Percentiles rank a stretch among this genome's conserved stretches.
Conservation (phyloP, 1,140 invertebrate genomes). For the Cotesia typhae region DNA sequence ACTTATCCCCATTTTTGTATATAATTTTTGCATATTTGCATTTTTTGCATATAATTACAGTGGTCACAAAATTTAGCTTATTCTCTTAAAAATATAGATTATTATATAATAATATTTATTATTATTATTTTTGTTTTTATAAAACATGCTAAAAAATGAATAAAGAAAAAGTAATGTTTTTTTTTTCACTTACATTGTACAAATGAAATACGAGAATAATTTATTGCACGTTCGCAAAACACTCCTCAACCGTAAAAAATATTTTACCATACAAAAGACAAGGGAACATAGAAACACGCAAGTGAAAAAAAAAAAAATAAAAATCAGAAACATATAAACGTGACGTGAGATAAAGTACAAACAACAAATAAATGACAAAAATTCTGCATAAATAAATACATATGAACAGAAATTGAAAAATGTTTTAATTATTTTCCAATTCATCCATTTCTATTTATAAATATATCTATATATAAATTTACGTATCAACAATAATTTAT, state of each 20-base stretch:
- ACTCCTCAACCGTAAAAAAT: slow-evolving; percentile 36
- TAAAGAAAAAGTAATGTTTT: slow-evolving; percentile 17
- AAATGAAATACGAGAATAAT: slow-evolving; percentile 35
- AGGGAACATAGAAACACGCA: slow-evolving; percentile 7
- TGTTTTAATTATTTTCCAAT: too few relatives aligned
- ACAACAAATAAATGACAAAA: background rate
- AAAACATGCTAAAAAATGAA: background rate
- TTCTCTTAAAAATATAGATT: too few relatives aligned
- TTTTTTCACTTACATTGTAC: slow-evolving; percentile 4
- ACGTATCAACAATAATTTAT: too few relatives aligned
- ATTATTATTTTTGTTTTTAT: background rate
- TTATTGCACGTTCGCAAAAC: slow-evolving; percentile 35
- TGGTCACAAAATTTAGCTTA: too few relatives aligned
- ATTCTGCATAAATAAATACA: too few relatives aligned
- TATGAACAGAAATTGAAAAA: too few relatives aligned
- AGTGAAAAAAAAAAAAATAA: slow-evolving; percentile 18
- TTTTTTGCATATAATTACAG: too few relatives aligned
- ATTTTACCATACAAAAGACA: slow-evolving; percentile 26
- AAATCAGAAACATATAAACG: slow-evolving; percentile 30
- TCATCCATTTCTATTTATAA: too few relatives aligned
- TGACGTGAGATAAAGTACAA: slow-evolving; percentile 17
- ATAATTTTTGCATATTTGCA: too few relatives aligned
- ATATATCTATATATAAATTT: too few relatives aligned
- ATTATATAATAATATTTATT: too few relatives aligned
- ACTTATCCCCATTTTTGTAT: too few relatives aligned